Conservation (phyloP, 2,113 vertebrate genomes). For the Zapornia atra region DNA sequence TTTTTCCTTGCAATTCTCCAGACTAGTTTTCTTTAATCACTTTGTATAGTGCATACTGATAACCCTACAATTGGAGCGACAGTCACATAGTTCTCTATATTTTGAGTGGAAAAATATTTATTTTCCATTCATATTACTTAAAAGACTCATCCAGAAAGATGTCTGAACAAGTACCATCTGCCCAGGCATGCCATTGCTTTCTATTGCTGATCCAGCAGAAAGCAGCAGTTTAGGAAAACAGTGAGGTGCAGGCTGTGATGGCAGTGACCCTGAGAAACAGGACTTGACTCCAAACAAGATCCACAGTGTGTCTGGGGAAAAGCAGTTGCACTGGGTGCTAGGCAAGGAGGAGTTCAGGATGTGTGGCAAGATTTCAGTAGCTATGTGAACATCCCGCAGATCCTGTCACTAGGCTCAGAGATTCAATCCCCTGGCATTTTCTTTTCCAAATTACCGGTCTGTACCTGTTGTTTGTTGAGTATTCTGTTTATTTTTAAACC, state of each 20-base stretch:
- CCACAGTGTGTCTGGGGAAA: background rate
- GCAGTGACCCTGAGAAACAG: background rate
- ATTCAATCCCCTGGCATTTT: background rate
- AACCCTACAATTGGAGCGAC: rapidly evolving
- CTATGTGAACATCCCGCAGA: background rate
- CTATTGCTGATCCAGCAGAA: background rate
- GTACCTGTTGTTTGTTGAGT: background rate
- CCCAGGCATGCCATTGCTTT: background rate
- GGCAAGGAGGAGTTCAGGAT: background rate
- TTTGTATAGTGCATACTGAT: background rate
- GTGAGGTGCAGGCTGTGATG: background rate
- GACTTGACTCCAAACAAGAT: background rate
- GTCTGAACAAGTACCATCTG: background rate
- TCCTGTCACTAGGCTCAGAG: background rate
- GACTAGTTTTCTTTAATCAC: background rate
- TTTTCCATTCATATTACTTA: background rate
- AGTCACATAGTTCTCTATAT: background rate
- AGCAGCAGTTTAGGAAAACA: background rate
- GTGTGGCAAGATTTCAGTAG: background rate
- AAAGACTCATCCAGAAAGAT: background rate
- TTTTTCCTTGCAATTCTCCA: background rate
- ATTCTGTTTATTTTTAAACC: background rate
- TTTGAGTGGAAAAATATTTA: background rate
- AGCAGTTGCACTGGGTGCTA: background rate
- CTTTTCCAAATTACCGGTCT: background rate